These are phyloP conservation scores for Drosophila kikkawai DNA, from an alignment of 1,140 invertebrate genomes.

Conservation along the genomic window DNA sequence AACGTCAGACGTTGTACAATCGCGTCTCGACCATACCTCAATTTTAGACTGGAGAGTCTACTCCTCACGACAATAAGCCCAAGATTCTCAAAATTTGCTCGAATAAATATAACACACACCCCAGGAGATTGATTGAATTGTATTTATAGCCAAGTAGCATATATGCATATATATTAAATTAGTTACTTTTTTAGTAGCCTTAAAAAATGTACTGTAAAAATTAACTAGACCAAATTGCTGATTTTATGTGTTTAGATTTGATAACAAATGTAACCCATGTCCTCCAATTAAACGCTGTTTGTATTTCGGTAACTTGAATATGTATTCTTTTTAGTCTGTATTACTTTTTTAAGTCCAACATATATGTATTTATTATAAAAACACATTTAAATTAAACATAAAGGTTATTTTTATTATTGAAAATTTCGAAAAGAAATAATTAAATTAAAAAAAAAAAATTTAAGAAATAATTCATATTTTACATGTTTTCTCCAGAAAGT, in stretches of 20 bases:
- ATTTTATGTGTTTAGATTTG: constrained; percentile 9
- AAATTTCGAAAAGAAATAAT: neutral
- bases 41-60: constrained; percentile 68
- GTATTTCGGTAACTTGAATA: neutral
- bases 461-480: no score
- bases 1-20: constrained; percentile 68
- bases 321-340: constrained; percentile 10
- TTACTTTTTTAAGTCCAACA: neutral
- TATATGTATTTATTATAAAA: constrained; percentile 2
- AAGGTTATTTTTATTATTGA: neutral
- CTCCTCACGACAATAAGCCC: constrained; percentile 37
- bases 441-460: no score
- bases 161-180: constrained; percentile 4
- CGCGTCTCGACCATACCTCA: constrained; percentile 73
- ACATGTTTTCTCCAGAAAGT: no score
- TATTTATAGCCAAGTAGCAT: constrained; percentile 22
- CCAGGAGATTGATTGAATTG: constrained; percentile 18
- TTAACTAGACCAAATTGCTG: neutral
- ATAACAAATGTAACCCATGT: constrained; percentile 19
- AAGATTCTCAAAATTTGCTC: constrained; percentile 43
- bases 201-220: constrained; percentile 7
- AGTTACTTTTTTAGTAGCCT: neutral
- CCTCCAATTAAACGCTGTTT: constrained; percentile 15
- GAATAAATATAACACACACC: constrained; percentile 10
- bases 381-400: neutral